phyloP scores from a whole-genome alignment of 2,113 vertebrate species.

The Hystrix cristata region DNA sequence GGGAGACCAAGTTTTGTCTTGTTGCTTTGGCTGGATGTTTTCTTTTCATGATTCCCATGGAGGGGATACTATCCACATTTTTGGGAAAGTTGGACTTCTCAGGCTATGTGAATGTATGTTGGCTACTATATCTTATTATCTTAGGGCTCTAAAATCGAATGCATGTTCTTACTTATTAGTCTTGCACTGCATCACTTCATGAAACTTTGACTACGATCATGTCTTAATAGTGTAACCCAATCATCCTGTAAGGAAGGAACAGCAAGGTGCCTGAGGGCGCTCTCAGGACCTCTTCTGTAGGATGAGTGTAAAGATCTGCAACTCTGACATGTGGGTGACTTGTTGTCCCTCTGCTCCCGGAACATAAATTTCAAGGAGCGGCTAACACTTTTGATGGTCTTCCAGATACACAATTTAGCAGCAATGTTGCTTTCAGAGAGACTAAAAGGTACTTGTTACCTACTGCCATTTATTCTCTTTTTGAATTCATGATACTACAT shows the following conservation, averaged over 20 bases:
- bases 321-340: constrained; percentile 14
- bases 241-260: background rate
- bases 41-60: background rate
- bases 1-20: background rate
- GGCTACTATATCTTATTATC: background rate
- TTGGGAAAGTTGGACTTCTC: background rate
- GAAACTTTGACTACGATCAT: background rate
- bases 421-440: constrained; percentile 62
- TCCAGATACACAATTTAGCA: constrained; percentile 60
- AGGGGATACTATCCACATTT: background rate
- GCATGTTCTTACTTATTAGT: background rate
- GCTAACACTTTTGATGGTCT: constrained; percentile 50
- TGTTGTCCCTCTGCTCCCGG: background rate
- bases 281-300: background rate
- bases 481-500: constrained; percentile 52
- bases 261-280: background rate
- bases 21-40: background rate
- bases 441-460: constrained; percentile 45
- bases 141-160: background rate
- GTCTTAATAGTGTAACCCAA: background rate
- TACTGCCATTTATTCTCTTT: constrained; percentile 58
- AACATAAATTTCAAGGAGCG: constrained; percentile 60
- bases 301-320: constrained; percentile 29
- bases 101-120: background rate
- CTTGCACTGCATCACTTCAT: background rate